Evolutionary conservation across 2,797 vertebrate genomes (phyloP).

Genomic region (Dendrocincla tyrannina): DNA sequence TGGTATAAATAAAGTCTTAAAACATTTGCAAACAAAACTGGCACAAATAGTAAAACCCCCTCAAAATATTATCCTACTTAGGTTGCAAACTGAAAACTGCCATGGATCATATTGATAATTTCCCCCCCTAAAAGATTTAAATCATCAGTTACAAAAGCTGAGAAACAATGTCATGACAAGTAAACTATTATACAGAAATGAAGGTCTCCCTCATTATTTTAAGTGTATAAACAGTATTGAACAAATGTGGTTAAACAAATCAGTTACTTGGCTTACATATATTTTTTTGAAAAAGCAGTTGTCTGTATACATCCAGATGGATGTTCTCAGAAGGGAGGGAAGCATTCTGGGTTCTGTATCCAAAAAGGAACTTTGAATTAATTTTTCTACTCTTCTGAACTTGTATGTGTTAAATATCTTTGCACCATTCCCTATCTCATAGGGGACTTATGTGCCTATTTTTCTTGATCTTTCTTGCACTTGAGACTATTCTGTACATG

Average conservation of each 20-base stretch:
- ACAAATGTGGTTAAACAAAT: background rate
- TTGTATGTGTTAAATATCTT: background rate
- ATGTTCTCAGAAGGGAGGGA: background rate
- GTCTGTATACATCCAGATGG: background rate
- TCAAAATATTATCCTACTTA: background rate
- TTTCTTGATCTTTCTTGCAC: background rate
- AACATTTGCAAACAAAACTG: background rate
- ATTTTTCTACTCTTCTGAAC: background rate
- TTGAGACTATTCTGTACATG: background rate
- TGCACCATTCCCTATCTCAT: background rate
- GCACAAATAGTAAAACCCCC: background rate
- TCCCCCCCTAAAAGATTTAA: background rate
- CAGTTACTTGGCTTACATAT: background rate
- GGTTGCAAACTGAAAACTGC: background rate
- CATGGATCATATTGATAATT: background rate
- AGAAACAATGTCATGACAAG: background rate
- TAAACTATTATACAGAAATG: background rate
- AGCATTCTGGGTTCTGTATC: background rate
- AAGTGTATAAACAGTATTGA: background rate
- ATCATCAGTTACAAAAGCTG: background rate
- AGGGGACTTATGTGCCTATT: background rate
- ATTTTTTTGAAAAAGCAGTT: background rate
- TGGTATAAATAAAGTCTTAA: background rate
- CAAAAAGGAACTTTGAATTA: background rate
- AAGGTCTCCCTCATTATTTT: background rate